These are phyloP conservation scores for Apodemus sylvaticus DNA, from an alignment of 2,113 vertebrate genomes.

Conservation along the genomic window DNA sequence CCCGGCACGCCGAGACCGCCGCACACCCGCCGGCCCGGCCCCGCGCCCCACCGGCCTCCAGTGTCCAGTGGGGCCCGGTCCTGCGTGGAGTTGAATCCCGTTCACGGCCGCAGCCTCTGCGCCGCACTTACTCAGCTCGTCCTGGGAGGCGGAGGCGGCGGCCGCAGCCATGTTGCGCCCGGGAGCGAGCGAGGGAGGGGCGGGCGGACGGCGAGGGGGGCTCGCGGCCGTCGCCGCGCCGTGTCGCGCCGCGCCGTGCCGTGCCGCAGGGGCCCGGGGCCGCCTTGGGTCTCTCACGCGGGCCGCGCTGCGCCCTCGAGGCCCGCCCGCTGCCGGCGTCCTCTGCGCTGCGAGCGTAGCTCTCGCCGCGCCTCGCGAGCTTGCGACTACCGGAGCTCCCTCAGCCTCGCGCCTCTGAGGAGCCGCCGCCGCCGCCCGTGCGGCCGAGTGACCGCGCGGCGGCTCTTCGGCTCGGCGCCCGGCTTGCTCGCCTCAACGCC, in stretches of 20 bases:
- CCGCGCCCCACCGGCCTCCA: neutral
- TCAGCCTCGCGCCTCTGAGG: neutral
- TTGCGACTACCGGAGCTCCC: neutral
- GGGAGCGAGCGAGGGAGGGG: constrained; percentile 46
- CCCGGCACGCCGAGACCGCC: neutral
- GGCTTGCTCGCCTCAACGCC: constrained; percentile 4
- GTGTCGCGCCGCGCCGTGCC: constrained; percentile 33
- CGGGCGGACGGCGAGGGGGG: constrained; percentile 4
- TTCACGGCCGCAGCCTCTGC: neutral
- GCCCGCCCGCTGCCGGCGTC: constrained; percentile 58
- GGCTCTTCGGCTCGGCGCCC: constrained; percentile 62
- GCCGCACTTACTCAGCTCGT: constrained; percentile 86
- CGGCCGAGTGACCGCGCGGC: constrained; percentile 46
- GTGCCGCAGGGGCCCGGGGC: constrained; percentile 24
- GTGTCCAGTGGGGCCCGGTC: neutral
- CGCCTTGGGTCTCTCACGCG: neutral
- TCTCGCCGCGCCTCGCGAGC: constrained; percentile 45
- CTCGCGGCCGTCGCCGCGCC: constrained; percentile 15
- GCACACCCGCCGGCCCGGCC: neutral
- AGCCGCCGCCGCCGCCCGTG: constrained; percentile 26
- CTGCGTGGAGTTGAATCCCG: neutral
- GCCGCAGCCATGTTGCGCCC: constrained; percentile 87
- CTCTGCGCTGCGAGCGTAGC: constrained; percentile 9
- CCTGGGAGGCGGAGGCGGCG: constrained; percentile 83
- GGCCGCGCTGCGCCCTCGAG: constrained; percentile 45